Evolutionary conservation across 2,113 vertebrate species (phyloP), one percentile per base, ranked within the genome.

Genomic region (Perccottus glenii): DNA sequence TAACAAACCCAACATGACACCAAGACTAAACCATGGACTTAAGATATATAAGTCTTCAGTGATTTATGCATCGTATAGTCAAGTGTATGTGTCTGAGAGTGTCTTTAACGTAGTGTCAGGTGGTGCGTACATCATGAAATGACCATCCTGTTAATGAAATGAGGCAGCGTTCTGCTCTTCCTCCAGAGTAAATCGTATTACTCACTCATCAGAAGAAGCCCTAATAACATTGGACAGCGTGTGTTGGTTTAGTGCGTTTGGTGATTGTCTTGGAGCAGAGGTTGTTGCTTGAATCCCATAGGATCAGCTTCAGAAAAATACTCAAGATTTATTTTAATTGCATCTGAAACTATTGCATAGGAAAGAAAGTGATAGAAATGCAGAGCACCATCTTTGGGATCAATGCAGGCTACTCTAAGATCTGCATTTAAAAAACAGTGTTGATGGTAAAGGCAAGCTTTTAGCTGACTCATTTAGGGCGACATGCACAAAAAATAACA

Each of bases 141-240:
- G 63, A 85, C 63, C 81, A 77, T 79, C 61, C 52, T 67, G 48
- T 75, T 82, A 85, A 83, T 83, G 71, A 85, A 90, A 83, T 78
- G 71, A 75, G 74, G 59, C 36, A 7, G 9, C 46, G 43, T 42
- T 43, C 11, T 56, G 60, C 69, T 82, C 49, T 40, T 73, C 63
- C 43, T 78, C 51, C 42, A 55, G 15, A 53, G 44, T 33, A 67
- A 82, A 80, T 63, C 57, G 12, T 44, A 75, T 84, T 70, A 80
- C 60, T 35, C 69, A 38, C 62, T 75, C 59, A 46, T 66, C 49
- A 58, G 56, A 47, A 58, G 56, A 47, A 64, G 63, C 65, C 3
- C 44, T 64, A 69, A 75, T 65, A 61, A 49, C 66, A 45, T 74
- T 49, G 53, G 56, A 58, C 9, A 16, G 82, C 61, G 64, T 53